Evolutionary conservation across 1,140 invertebrate species (phyloP), one percentile per base, ranked within the genome.

Genomic region (Drosophila melanogaster): DNA sequence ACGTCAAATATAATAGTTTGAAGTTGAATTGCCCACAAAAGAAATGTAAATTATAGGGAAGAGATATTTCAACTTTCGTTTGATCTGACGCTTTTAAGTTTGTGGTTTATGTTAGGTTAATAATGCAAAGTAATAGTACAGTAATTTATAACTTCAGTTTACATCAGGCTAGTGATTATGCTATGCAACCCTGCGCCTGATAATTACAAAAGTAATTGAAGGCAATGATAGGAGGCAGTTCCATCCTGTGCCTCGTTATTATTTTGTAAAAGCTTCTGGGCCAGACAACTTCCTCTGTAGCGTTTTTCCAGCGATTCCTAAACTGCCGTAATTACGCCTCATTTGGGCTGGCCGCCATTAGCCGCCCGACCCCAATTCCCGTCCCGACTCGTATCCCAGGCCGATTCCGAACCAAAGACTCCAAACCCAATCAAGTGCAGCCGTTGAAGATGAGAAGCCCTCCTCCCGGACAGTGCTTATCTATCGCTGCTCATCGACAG

Each of bases 351-450:
- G 64, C 38, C 56, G 69, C 55, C 55, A 71, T 40, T 53, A 59
- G 70, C 40, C 24, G 64, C 22, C 54, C 37, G 40, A 65, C 41
- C 59, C 57, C 62, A 33, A 67, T 15, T 35, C 56, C 24, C 22
- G 46, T 66, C 40, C 62, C 30, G 14, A 66, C 14, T 49, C 62
- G 30, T 7, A 30, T 10, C 30, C 30, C 30, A 30, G 30, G 33
- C 35, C 58, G 24, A 65, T 47, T 37, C 44, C 44, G 26, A 66
- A 2, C 37, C 19, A 3, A 22, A 22, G 37, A 38, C 37, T 38
- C 11, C 37, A 14, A 38, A 37, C 64, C 76, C 79, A 73, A 81
- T 81, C 79, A 77, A 74, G 49, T 59, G 79, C 73, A 84, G 71
- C 79, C 72, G 83, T 56, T 35, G 56, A 26, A 19, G 44, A 47